A percentile compares a stretch with the other conserved stretches of the same genome.
Evolutionary conservation across 2,888 invertebrate genomes (phyloP).

Genomic region (Eilema sororculum): DNA sequence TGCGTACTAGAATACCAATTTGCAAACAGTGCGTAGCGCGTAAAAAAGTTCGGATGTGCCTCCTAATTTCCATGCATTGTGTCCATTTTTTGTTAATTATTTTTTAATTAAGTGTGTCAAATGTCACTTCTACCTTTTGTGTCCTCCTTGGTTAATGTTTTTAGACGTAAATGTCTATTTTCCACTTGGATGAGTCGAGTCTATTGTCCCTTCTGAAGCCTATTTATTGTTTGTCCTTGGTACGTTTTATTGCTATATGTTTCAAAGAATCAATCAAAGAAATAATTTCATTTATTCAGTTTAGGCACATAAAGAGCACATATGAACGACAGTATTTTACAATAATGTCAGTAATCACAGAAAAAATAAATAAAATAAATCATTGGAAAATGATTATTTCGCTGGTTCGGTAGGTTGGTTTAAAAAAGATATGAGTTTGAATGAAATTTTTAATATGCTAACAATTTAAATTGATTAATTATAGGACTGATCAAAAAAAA

Average conservation of each 20-base stretch:
- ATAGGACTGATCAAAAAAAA: no score
- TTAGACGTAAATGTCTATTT: conserved; percentile 31
- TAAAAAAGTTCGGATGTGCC: not conserved
- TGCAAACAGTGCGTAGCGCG: not conserved
- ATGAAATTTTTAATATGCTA: no score
- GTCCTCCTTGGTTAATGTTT: conserved; percentile 21
- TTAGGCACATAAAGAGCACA: no score
- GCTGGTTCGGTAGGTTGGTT: no score
- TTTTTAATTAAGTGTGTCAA: conserved; percentile 41
- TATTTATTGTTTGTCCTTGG: conserved; percentile 22
- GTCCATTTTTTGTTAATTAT: conserved; percentile 13
- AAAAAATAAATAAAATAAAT: no score
- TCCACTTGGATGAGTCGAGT: conserved; percentile 29
- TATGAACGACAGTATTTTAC: no score
- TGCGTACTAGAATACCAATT: not conserved
- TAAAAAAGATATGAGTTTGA: no score
- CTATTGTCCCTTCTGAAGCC: conserved; percentile 33
- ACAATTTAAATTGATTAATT: no score
- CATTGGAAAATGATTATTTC: no score
- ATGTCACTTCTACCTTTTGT: not conserved
- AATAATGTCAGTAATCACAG: no score
- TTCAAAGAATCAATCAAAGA: no score
- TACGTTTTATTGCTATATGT: not conserved
- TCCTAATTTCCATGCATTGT: not conserved
- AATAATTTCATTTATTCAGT: no score